Evolutionary conservation across 2,888 invertebrate species (phyloP).

Genomic region (Noctuana brunneofusca): DNA sequence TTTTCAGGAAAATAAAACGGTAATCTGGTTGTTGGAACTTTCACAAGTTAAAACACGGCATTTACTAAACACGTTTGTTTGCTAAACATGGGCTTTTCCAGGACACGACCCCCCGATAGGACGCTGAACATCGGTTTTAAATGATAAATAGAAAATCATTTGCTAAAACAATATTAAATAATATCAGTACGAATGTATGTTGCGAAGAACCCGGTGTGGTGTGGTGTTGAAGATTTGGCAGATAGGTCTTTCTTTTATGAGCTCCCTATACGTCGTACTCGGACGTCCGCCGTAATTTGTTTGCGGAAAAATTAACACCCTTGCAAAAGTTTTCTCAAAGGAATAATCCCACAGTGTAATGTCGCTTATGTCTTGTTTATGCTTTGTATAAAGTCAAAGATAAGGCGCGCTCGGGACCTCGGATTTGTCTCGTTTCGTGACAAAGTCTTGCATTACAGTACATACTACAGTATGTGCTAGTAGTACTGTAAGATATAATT

Average conservation of each 20-base stretch:
- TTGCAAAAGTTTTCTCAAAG: background rate
- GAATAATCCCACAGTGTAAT: slow-evolving; percentile 4
- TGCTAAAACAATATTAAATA: no score
- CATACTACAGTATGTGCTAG: background rate
- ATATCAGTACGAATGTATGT: no score
- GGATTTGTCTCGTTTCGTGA: slow-evolving; percentile 55
- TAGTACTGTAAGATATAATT: no score
- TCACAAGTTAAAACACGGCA: background rate
- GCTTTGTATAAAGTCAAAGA: slow-evolving; percentile 17
- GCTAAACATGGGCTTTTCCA: background rate
- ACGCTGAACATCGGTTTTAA: background rate
- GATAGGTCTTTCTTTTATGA: no score
- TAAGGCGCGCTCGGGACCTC: slow-evolving; percentile 47
- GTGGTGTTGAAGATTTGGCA: background rate
- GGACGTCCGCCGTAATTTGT: no score
- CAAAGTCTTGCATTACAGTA: slow-evolving; percentile 9
- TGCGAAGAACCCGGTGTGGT: no score
- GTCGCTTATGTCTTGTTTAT: slow-evolving; percentile 12
- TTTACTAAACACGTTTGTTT: no score
- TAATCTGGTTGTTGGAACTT: background rate
- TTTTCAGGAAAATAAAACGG: background rate
- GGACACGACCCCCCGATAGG: no score
- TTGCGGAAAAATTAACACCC: background rate
- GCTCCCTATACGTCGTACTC: background rate
- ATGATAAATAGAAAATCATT: no score